Conservation (phyloP, 2,888 invertebrate genomes). For the Sturmia bella region DNA sequence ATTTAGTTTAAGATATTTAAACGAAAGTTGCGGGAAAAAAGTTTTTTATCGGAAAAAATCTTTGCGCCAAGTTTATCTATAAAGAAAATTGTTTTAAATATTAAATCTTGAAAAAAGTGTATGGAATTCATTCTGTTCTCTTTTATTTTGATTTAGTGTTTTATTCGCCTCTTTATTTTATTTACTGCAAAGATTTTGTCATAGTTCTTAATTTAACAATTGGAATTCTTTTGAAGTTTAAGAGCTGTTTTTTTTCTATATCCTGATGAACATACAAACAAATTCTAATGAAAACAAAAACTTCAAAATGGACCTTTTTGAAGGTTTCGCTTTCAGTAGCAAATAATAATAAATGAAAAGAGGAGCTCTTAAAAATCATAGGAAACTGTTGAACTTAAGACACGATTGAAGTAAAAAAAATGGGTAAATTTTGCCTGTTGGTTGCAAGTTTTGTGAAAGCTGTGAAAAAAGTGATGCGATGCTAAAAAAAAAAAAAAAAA, state of each 20-base stretch:
- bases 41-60: conserved; percentile 41
- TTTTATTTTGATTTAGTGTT: not conserved
- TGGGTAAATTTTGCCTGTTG: conserved; percentile 10
- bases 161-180: not conserved
- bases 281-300: conserved; percentile 21
- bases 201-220: conserved; percentile 24
- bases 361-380: not conserved
- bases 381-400: conserved; percentile 35
- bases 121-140: too few relatives aligned
- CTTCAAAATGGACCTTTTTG: conserved; percentile 60
- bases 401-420: conserved; percentile 1
- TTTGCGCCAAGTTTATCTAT: conserved; percentile 24
- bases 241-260: conserved; percentile 8
- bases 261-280: not conserved
- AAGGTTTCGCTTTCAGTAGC: conserved; percentile 23
- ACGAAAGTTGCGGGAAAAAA: conserved; percentile 32
- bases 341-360: not conserved
- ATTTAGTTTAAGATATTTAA: conserved; percentile 41
- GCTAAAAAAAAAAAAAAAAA: too few relatives aligned
- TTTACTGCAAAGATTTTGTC: conserved; percentile 35
- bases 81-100: not conserved
- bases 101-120: not conserved
- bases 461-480: not conserved
- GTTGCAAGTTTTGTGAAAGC: conserved; percentile 14
- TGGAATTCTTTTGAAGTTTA: conserved; percentile 9